Percentiles rank a stretch among this genome's conserved stretches.
Evolutionary conservation across 30 jellyfish, hydroid and myxozoan species (phyloP).

Genomic region (Turritopsis dohrnii): DNA sequence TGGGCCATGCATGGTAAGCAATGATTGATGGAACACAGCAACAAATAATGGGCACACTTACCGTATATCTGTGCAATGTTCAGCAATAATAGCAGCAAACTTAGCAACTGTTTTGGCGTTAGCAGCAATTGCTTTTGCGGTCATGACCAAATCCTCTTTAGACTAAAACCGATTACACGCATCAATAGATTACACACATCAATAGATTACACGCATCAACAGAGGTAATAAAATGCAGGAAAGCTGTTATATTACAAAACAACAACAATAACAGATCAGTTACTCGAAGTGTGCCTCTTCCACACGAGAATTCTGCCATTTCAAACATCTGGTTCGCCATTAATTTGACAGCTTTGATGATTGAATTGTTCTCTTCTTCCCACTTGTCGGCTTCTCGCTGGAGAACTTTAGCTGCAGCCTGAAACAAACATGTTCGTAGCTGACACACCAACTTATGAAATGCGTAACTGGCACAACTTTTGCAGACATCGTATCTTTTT

Average conservation of each 20-base stretch:
- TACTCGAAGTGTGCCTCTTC: slow-evolving; percentile 56
- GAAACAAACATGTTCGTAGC: background rate
- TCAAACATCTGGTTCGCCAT: slow-evolving; percentile 76
- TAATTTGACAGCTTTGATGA: slow-evolving; percentile 54
- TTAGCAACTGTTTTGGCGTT: slow-evolving; percentile 67
- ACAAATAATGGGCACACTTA: background rate
- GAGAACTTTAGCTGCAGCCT: slow-evolving; percentile 73
- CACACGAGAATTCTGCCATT: slow-evolving; percentile 76
- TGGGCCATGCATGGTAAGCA: background rate
- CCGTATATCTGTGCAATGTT: slow-evolving; percentile 59
- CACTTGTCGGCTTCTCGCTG: slow-evolving; percentile 61
- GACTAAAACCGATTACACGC: slow-evolving; percentile 28
- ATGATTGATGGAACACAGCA: no score
- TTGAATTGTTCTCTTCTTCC: slow-evolving; percentile 63
- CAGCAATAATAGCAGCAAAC: slow-evolving; percentile 58
- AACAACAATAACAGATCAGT: background rate
- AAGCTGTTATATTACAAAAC: background rate
- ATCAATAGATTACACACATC: background rate
- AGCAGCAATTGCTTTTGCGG: slow-evolving; percentile 87
- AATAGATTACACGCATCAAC: background rate
- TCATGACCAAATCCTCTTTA: slow-evolving; percentile 48
- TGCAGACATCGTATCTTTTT: no score
- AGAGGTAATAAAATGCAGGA: background rate
- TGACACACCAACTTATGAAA: no score
- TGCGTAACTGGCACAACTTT: no score